Conservation (phyloP, 1,140 invertebrate genomes). For the Leptinotarsa defecta region DNA sequence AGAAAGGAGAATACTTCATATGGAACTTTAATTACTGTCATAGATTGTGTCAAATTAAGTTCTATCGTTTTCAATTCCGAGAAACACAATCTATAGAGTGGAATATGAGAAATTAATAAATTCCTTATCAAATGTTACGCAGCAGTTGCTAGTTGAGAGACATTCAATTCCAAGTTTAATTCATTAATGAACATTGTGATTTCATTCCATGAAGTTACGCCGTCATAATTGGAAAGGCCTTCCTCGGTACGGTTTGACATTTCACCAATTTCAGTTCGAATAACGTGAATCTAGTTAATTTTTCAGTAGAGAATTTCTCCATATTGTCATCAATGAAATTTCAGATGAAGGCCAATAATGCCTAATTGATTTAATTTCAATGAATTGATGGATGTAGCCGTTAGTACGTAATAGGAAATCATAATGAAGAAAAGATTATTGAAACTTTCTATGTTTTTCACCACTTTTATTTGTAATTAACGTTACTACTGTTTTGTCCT, state of each 20-base stretch:
- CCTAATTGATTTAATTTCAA: too few relatives aligned
- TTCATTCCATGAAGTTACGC: constrained; percentile 6
- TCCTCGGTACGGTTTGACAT: constrained; percentile 9
- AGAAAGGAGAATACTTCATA: too few relatives aligned
- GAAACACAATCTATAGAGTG: constrained; percentile 1
- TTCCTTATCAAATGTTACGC: constrained; percentile 25
- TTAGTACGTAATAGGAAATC: too few relatives aligned
- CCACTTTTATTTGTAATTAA: too few relatives aligned
- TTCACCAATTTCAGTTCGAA: constrained; percentile 10
- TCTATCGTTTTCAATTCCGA: background rate
- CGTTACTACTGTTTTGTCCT: too few relatives aligned
- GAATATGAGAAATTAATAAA: constrained; percentile 26
- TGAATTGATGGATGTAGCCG: too few relatives aligned
- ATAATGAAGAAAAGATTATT: too few relatives aligned
- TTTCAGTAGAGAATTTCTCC: background rate
- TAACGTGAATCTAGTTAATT: background rate
- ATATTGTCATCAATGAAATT: background rate
- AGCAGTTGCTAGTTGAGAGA: constrained; percentile 24
- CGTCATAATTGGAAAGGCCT: constrained; percentile 20
- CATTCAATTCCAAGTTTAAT: constrained; percentile 25
- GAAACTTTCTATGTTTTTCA: too few relatives aligned
- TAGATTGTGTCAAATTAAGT: background rate
- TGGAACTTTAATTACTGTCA: background rate
- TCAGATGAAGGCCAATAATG: too few relatives aligned
- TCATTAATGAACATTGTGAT: constrained; percentile 26